A percentile compares a stretch with the other conserved stretches of the same genome.
Conservation (phyloP, 1,140 invertebrate genomes). For the Hylyphantes graminicola region DNA sequence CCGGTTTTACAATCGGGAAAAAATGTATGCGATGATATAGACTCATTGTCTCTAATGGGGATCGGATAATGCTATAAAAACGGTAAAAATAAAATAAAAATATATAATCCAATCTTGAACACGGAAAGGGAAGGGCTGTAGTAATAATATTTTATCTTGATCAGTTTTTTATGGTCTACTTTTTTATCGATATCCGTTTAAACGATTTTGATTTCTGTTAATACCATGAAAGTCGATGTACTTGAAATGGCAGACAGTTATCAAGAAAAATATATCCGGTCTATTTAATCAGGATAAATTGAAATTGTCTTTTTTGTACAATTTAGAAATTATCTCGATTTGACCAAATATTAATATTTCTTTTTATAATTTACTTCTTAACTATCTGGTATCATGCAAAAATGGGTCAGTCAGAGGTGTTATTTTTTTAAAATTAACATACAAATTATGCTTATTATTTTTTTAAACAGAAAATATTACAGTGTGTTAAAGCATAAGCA, state of each 20-base stretch:
- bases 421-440: too few relatives aligned
- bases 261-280: too few relatives aligned
- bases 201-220: not conserved
- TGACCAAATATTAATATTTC: too few relatives aligned
- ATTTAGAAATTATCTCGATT: too few relatives aligned
- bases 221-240: not conserved
- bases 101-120: conserved; percentile 8
- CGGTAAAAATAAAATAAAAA: not conserved
- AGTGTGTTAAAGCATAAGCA: too few relatives aligned
- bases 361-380: too few relatives aligned
- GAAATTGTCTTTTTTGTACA: too few relatives aligned
- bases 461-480: too few relatives aligned
- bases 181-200: conserved; percentile 2
- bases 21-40: conserved; percentile 40
- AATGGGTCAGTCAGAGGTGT: too few relatives aligned
- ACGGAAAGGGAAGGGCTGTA: conserved; percentile 34
- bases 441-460: too few relatives aligned
- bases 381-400: too few relatives aligned
- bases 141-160: conserved; percentile 51
- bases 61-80: conserved; percentile 20
- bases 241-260: not conserved
- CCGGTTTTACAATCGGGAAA: not conserved
- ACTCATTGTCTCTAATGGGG: conserved; percentile 35
- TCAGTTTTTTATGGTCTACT: conserved; percentile 27
- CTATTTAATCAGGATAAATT: too few relatives aligned